Conservation (phyloP, 2,113 vertebrate genomes). For the Microcebus jonahi region DNA sequence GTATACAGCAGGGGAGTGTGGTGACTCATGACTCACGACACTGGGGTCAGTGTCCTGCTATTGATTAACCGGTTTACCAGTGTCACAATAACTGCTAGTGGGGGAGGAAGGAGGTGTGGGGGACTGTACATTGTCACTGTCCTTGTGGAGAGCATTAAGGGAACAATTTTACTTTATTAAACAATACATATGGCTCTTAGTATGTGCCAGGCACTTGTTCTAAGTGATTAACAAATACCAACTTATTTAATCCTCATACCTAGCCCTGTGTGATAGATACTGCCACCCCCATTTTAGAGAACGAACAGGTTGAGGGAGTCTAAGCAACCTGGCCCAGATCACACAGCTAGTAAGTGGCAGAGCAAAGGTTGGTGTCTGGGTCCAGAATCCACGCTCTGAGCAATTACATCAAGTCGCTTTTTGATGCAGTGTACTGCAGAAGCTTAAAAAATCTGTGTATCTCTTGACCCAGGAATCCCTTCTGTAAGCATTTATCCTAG, state of each 20-base stretch:
- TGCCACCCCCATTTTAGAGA: neutral
- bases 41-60: neutral
- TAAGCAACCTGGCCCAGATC: neutral
- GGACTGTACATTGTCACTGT: rapidly evolving
- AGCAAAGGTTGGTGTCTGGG: neutral
- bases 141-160: neutral
- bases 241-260: neutral
- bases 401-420: neutral
- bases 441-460: neutral
- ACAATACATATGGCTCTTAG: neutral
- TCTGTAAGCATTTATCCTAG: neutral
- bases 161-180: neutral
- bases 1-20: rapidly evolving
- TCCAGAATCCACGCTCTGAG: neutral
- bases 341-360: neutral
- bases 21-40: neutral
- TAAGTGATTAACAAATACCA: neutral
- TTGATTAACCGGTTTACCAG: neutral
- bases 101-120: rapidly evolving
- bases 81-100: neutral
- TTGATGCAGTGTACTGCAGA: neutral
- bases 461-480: neutral
- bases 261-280: no score
- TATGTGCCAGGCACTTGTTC: neutral
- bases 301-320: neutral